Base-by-base conservation (phyloP, 1,140 invertebrate species). In the Diachasmimorpha longicaudata region DNA sequence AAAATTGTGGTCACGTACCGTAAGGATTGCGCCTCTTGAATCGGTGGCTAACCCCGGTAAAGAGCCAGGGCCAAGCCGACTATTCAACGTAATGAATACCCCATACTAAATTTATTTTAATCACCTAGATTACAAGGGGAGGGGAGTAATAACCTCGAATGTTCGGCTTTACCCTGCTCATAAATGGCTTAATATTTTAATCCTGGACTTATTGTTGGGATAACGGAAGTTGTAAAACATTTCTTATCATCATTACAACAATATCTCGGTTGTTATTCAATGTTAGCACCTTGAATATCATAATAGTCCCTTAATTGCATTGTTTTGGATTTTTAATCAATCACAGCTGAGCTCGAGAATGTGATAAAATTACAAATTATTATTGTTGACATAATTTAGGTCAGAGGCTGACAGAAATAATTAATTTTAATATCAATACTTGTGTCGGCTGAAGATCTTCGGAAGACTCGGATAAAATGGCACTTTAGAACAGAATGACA, bases 111-210 rank as follows among this genome's bases (percentile, higher is more conserved):
- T 87, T 86, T 81, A 83, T 84, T 86, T 84, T 86, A 85, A 86
- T 85, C 82, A 81, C 77, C 71, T 73, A 82, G 84, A 86, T 87
- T 87, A 86, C 80, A 77, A 36, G 75, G 79, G 79, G n/a, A n/a
- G n/a, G n/a, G n/a, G n/a, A n/a, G 82, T 85, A 86, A 85, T 87
- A 85, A 86, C 81, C 81, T 78, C 84, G 85, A 85, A 79, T 83
- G 81, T 74, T 81, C 80, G 44, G 13, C 73, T 37, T 39, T 19
- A 46, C 80, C 75, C 79, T 69, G 55, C 72, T 81, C 77, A 70
- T 74, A 67, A 14, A 63, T 55, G 71, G 55, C 63, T 77, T 79
- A 66, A 39, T 19, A 39, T 21, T 52, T 74, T 74, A 75, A 71
- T 70, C 46, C 55, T 13, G 48, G 67, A 77, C 74, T 72, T 63